These are phyloP conservation scores for Steinernema khuongi DNA, from an alignment of 1,140 invertebrate genomes.

Conservation along the genomic window DNA sequence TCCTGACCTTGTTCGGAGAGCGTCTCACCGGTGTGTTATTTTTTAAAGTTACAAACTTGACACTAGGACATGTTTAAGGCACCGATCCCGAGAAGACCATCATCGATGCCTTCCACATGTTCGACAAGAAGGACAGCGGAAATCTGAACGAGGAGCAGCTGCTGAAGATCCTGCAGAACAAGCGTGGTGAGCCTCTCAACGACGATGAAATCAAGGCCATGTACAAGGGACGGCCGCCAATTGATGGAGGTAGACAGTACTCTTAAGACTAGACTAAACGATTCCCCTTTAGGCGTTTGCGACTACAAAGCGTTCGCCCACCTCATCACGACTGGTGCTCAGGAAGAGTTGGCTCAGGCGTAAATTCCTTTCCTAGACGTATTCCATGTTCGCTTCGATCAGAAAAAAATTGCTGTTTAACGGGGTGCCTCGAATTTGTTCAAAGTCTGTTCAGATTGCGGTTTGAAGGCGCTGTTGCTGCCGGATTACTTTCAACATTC, in stretches of 20 bases:
- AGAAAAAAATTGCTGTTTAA: background rate
- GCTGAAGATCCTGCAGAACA: conserved; percentile 56
- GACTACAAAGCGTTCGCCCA: conserved; percentile 59
- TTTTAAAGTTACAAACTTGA: background rate
- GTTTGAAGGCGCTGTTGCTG: conserved; percentile 5
- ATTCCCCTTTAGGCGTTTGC: conserved; percentile 1
- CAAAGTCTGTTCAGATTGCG: background rate
- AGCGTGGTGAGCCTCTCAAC: conserved; percentile 56
- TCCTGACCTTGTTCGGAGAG: conserved; percentile 92
- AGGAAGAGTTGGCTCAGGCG: conserved; percentile 56
- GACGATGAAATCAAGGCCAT: conserved; percentile 57
- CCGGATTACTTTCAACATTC: conserved; percentile 5
- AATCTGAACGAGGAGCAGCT: conserved; percentile 53
- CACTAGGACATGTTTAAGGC: conserved; percentile 66
- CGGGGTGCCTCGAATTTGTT: background rate
- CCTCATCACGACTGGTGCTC: conserved; percentile 57
- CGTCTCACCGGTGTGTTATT: conserved; percentile 64
- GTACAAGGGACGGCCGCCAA: conserved; percentile 59
- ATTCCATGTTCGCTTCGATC: background rate
- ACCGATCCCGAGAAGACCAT: conserved; percentile 93
- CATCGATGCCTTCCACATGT: conserved; percentile 90
- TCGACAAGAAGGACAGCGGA: conserved; percentile 82
- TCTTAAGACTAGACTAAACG: background rate
- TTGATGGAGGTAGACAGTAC: conserved; percentile 42
- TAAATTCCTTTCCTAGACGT: conserved; percentile 29